phyloP scores from a whole-genome alignment of 2,113 vertebrate genomes.

The Chloebia gouldiae region DNA sequence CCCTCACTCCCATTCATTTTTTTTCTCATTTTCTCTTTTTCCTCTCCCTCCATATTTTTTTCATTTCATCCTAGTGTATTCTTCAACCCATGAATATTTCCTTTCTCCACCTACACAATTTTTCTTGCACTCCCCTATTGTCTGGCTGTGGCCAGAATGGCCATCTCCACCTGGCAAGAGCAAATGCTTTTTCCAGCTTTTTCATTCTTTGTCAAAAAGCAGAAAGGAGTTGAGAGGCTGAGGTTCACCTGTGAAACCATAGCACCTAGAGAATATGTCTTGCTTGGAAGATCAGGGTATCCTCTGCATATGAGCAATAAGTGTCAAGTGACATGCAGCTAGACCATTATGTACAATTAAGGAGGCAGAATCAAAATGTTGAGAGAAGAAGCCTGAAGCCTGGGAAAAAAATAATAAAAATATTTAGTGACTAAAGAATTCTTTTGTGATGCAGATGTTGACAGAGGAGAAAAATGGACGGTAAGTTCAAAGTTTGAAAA shows the following conservation, averaged over 20 bases:
- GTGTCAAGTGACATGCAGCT: not conserved
- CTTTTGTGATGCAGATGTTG: not conserved
- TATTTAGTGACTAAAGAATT: no score
- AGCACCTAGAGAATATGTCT: not conserved
- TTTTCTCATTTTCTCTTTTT: not conserved
- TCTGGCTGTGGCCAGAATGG: not conserved
- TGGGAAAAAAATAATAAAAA: not conserved
- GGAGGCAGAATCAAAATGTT: not conserved
- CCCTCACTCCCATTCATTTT: accelerated
- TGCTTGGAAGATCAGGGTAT: not conserved
- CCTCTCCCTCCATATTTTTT: accelerated
- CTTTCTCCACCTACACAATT: not conserved
- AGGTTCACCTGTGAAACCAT: not conserved
- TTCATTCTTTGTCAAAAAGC: not conserved
- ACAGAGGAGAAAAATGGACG: not conserved
- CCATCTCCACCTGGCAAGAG: not conserved
- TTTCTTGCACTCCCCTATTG: not conserved
- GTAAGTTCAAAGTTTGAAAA: not conserved
- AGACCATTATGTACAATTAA: not conserved
- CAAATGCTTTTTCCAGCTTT: not conserved
- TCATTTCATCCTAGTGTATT: not conserved
- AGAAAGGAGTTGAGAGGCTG: not conserved
- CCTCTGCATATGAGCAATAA: not conserved
- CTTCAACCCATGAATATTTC: not conserved
- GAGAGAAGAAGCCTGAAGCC: not conserved